Percentiles rank a stretch among this genome's conserved stretches.
phyloP scores from a whole-genome alignment of 2,113 vertebrate genomes.

The Aspidoscelis tigris region DNA sequence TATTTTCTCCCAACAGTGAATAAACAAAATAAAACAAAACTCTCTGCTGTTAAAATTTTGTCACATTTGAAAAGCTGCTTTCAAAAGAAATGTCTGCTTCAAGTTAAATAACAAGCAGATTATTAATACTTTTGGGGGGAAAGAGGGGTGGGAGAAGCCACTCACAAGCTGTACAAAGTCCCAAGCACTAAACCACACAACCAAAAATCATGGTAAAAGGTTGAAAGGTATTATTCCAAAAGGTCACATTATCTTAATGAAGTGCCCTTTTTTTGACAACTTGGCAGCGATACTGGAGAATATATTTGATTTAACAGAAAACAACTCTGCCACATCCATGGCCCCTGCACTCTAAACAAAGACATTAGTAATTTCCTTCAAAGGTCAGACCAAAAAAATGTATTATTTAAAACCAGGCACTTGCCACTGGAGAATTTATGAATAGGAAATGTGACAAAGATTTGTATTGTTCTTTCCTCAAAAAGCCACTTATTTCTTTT shows the following conservation, averaged over 20 bases:
- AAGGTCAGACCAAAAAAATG: slow-evolving; percentile 71
- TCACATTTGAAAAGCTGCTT: slow-evolving; percentile 41
- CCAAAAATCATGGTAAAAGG: slow-evolving; percentile 64
- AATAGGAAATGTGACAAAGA: slow-evolving; percentile 29
- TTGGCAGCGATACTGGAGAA: slow-evolving; percentile 62
- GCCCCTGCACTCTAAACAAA: slow-evolving; percentile 77
- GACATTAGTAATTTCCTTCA: slow-evolving; percentile 75
- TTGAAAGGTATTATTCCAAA: slow-evolving; percentile 72
- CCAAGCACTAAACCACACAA: slow-evolving; percentile 56
- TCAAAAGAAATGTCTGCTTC: slow-evolving; percentile 6
- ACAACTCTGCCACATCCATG: slow-evolving; percentile 59
- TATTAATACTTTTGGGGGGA: slow-evolving; percentile 29
- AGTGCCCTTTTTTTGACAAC: slow-evolving; percentile 76
- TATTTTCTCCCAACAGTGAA: slow-evolving; percentile 24
- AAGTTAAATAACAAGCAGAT: slow-evolving; percentile 38
- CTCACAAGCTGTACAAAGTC: slow-evolving; percentile 30
- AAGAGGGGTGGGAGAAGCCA: too few species aligned
- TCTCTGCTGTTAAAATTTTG: slow-evolving; percentile 53
- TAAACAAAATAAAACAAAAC: slow-evolving; percentile 33
- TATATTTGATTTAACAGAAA: slow-evolving; percentile 67
- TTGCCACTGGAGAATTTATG: slow-evolving; percentile 61
- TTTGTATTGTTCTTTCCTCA: slow-evolving; percentile 29
- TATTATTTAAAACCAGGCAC: slow-evolving; percentile 66
- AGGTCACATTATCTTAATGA: slow-evolving; percentile 84
- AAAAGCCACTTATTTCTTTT: slow-evolving; percentile 50